Evolutionary conservation across 2,797 vertebrate species (phyloP).

Genomic region (Oryzias sinensis): DNA sequence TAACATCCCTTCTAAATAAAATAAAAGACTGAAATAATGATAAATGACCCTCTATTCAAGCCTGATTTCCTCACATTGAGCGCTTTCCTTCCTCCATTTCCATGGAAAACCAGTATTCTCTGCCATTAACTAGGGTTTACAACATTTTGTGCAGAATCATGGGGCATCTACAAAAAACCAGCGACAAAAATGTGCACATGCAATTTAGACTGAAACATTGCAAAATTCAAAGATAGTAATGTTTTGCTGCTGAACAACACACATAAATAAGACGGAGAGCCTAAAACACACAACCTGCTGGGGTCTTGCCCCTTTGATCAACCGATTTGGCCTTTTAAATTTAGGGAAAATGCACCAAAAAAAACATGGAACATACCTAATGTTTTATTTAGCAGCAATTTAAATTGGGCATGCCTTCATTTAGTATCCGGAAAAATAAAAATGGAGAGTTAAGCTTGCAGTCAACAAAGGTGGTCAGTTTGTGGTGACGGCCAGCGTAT

Average conservation of each 20-base stretch:
- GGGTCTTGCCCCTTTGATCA: too few relatives aligned
- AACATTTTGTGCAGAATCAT: slow-evolving; percentile 38
- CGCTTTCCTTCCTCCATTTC: slow-evolving; percentile 68
- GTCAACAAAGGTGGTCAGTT: slow-evolving; percentile 42
- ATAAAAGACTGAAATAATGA: slow-evolving; percentile 9
- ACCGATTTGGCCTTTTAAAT: too few relatives aligned
- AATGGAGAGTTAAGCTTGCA: slow-evolving; percentile 21
- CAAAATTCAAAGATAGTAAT: too few relatives aligned
- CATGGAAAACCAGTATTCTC: slow-evolving; percentile 56
- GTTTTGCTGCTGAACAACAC: too few relatives aligned
- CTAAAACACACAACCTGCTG: too few relatives aligned
- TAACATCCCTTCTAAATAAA: too few relatives aligned
- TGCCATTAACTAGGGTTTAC: slow-evolving; percentile 32
- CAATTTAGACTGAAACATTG: too few relatives aligned
- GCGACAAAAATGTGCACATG: too few relatives aligned
- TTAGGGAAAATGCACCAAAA: neutral
- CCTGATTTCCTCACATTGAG: slow-evolving; percentile 72
- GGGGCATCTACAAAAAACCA: neutral
- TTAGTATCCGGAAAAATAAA: slow-evolving; percentile 25
- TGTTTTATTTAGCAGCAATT: slow-evolving; percentile 43
- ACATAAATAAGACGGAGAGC: too few relatives aligned
- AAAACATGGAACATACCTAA: slow-evolving; percentile 13
- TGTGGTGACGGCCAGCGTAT: slow-evolving; percentile 15
- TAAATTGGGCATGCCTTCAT: slow-evolving; percentile 37
- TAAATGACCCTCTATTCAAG: slow-evolving; percentile 20